Conservation (phyloP, 2,888 invertebrate species). For the Lampropteryx suffumata region DNA sequence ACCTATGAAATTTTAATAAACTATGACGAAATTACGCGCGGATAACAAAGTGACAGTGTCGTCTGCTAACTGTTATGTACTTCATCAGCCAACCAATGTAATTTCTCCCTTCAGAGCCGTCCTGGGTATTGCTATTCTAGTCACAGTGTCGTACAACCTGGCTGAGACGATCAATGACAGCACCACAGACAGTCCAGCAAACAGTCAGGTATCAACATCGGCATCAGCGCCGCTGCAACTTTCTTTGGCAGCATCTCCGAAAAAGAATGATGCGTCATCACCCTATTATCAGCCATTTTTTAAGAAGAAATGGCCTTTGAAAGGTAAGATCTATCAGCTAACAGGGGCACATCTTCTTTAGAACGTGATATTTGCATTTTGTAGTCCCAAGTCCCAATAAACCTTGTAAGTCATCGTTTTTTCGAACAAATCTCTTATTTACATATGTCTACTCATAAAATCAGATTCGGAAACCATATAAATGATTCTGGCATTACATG, state of each 20-base stretch:
- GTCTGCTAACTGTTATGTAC: too few relatives aligned
- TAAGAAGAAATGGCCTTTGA: constrained; percentile 65
- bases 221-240: constrained; percentile 31
- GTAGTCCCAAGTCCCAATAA: too few relatives aligned
- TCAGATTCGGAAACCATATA: too few relatives aligned
- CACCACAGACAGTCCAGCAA: constrained; percentile 30
- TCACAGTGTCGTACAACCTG: constrained; percentile 79
- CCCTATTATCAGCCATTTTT: constrained; percentile 53
- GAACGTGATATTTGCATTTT: too few relatives aligned
- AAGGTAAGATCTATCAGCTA: constrained; percentile 50
- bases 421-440: too few relatives aligned
- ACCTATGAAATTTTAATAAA: too few relatives aligned
- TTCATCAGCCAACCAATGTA: neutral
- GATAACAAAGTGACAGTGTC: too few relatives aligned
- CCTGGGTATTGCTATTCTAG: constrained; percentile 75
- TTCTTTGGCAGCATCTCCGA: neutral
- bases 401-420: too few relatives aligned
- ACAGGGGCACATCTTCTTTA: too few relatives aligned
- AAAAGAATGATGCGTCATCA: neutral
- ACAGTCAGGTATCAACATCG: constrained; percentile 7
- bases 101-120: constrained; percentile 59
- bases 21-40: too few relatives aligned
- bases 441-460: too few relatives aligned
- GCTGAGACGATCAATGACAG: constrained; percentile 43
- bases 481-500: too few relatives aligned